Evolutionary conservation across 1,140 invertebrate species (phyloP), one percentile per base, ranked within the genome.

Genomic region (Archivesica marissinica): DNA sequence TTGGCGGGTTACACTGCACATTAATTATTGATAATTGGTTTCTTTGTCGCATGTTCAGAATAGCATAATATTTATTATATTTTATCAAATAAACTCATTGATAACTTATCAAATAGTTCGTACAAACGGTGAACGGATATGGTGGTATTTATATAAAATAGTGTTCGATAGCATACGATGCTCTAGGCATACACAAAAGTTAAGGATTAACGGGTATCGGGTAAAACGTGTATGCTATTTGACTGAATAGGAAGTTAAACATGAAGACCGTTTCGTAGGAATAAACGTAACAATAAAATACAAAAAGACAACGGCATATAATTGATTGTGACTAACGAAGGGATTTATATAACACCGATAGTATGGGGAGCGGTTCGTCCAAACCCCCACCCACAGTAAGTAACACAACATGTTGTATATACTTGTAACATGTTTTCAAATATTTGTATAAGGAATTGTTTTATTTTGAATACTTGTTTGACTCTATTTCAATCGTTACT

Each of bases 181-280:
- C 25, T 2, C 1, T 35, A 64, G 17, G 6, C 30, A 64, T 64
- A 33, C 59, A 35, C n/a, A 7, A 35, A 35, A 13, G 7, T 13
- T 13, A 17, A 30, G 23, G 15, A 17, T 64, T 64, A 64, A 35
- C 1, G 2, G 30, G n/a, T 52, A 23, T 52, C 23, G 25, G 3
- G 25, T 52, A 23, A 52, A 52, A 7, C 23, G 2, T 4, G 25
- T 20, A 52, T n/a, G 13, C 17, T 15, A 64, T 35, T 20, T 1
- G 17, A 3, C 59, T 30, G 30, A 64, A 64, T 35, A 64, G 59
- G 59, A 64, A 64, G 59, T 64, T 64, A 64, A 64, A 64, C n/a
- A n/a, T n/a, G n/a, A n/a, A n/a, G n/a, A 64, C n/a, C 30, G 1
- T 28, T 64, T 35, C 33, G 11, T 35, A 15, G n/a, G 30, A 15